phyloP scores from a whole-genome alignment of 2,113 vertebrate species.

The Heptranchias perlo region DNA sequence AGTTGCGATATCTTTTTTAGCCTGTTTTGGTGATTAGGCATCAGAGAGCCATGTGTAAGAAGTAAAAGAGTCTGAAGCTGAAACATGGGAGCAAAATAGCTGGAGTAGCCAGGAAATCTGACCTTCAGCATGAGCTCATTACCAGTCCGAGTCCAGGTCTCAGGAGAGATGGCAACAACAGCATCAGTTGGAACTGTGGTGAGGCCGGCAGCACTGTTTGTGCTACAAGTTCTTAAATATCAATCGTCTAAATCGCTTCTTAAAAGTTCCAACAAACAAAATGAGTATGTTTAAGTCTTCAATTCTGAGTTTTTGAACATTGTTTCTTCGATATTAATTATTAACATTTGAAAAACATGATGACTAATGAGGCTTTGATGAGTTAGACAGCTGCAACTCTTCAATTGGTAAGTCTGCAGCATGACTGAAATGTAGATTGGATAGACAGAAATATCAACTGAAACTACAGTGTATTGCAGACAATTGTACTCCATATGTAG shows the following conservation, averaged over 20 bases:
- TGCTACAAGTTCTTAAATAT: background rate
- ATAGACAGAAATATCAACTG: background rate
- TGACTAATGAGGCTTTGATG: conserved; percentile 43
- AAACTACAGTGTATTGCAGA: background rate
- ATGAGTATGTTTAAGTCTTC: background rate
- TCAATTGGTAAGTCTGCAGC: conserved; percentile 37
- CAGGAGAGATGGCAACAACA: background rate
- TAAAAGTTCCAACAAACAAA: background rate
- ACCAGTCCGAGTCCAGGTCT: conserved; percentile 4
- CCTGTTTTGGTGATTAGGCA: background rate
- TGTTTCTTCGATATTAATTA: conserved; percentile 36
- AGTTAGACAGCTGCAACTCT: conserved; percentile 48
- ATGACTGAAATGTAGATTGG: conserved; percentile 31
- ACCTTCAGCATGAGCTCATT: conserved; percentile 38
- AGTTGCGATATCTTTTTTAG: background rate
- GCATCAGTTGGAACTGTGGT: background rate
- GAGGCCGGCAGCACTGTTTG: background rate
- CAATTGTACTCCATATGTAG: background rate
- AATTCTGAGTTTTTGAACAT: background rate
- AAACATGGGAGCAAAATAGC: background rate
- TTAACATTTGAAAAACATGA: conserved; percentile 30
- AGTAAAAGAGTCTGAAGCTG: conserved; percentile 15
- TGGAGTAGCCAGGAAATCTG: conserved; percentile 23
- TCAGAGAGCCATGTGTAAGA: background rate
- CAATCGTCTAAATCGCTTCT: background rate